These are phyloP conservation scores for Potamilus streckersoni DNA, from an alignment of 1,140 invertebrate genomes.

Conservation along the genomic window DNA sequence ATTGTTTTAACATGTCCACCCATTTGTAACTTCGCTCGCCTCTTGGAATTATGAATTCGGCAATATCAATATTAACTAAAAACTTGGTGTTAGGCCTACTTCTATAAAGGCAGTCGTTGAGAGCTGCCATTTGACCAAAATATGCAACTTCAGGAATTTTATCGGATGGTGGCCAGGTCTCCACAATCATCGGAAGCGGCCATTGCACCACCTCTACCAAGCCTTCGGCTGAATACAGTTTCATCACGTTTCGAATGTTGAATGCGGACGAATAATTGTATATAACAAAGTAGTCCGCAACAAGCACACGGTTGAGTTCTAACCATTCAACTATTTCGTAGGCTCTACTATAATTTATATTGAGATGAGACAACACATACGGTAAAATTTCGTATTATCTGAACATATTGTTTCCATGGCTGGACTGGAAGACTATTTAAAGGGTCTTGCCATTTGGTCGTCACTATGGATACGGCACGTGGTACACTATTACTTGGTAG, in stretches of 20 bases:
- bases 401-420: background rate
- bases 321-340: constrained; percentile 90
- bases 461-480: constrained; percentile 7
- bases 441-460: background rate
- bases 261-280: constrained; percentile 91
- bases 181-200: constrained; percentile 78
- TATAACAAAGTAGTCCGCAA: constrained; percentile 89
- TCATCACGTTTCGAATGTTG: constrained; percentile 78
- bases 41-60: constrained; percentile 34
- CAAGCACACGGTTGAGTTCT: constrained; percentile 87
- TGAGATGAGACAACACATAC: constrained; percentile 96
- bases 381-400: constrained; percentile 71
- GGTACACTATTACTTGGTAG: background rate
- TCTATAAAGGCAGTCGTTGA: constrained; percentile 32
- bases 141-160: constrained; percentile 14
- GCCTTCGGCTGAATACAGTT: constrained; percentile 74
- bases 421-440: constrained; percentile 8
- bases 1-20: background rate
- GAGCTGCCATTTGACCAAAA: constrained; percentile 24
- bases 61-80: constrained; percentile 26
- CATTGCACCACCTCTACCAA: constrained; percentile 86
- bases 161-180: constrained; percentile 38
- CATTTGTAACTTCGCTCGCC: background rate
- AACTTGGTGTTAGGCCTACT: constrained; percentile 20
- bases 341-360: constrained; percentile 85